Evolutionary conservation across 2,797 vertebrate genomes (phyloP).

Genomic region (Lates japonicus): DNA sequence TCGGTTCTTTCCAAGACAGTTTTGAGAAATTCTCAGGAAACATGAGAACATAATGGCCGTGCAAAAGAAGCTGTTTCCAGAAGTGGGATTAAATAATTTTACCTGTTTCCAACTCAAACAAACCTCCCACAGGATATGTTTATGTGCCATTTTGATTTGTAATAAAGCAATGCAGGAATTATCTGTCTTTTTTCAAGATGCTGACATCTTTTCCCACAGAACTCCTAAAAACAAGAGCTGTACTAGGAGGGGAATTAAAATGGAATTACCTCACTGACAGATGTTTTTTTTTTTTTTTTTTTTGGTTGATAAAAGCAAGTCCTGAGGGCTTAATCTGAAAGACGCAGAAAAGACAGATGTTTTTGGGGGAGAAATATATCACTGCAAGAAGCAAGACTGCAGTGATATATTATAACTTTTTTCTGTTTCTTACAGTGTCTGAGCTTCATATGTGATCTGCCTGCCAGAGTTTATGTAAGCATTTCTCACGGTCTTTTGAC

Average conservation of each 20-base stretch:
- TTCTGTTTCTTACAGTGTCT: background rate
- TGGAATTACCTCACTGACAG: background rate
- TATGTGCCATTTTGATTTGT: background rate
- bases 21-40: background rate
- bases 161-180: background rate
- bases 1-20: background rate
- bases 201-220: background rate
- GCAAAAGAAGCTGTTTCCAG: background rate
- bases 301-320: background rate
- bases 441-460: background rate
- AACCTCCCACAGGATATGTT: background rate
- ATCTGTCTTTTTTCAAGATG: background rate
- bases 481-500: conserved; percentile 5
- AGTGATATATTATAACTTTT: background rate
- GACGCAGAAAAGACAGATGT: conserved; percentile 20
- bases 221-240: background rate
- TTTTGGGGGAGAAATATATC: background rate
- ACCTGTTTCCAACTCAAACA: background rate
- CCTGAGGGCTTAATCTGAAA: background rate
- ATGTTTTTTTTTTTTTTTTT: conserved; percentile 1
- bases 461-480: background rate
- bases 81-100: background rate
- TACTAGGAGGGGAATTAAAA: background rate
- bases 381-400: background rate
- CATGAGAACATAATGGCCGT: background rate